phyloP scores from a whole-genome alignment of 2,113 vertebrate species.

The Chaenocephalus aceratus region DNA sequence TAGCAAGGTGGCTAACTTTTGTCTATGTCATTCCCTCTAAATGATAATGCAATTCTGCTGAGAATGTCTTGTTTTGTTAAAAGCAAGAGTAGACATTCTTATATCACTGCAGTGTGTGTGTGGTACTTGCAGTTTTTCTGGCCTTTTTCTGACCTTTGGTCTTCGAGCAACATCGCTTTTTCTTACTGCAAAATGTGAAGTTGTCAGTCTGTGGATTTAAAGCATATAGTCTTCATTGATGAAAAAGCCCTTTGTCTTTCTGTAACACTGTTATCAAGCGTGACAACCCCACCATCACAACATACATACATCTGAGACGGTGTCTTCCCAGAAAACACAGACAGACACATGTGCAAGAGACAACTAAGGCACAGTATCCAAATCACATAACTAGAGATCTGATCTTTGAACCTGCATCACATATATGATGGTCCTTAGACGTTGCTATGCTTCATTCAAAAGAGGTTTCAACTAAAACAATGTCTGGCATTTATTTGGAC shows the following conservation, averaged over 20 bases:
- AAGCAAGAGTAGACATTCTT: too few species aligned
- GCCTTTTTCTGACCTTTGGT: not conserved
- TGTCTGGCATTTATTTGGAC: too few species aligned
- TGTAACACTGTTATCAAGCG: not conserved
- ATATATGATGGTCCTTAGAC: not conserved
- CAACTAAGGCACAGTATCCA: not conserved
- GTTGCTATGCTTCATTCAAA: too few species aligned
- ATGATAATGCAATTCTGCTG: not conserved
- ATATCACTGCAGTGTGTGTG: too few species aligned
- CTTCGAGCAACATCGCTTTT: too few species aligned
- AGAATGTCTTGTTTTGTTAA: too few species aligned
- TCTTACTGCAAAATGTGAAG: not conserved
- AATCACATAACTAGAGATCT: constrained; percentile 17
- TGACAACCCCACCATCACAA: not conserved
- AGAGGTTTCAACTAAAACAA: too few species aligned
- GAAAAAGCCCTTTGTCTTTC: not conserved
- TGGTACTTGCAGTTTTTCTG: too few species aligned
- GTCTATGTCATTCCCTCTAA: not conserved
- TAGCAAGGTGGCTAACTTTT: not conserved
- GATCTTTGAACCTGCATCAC: not conserved
- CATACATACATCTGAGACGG: not conserved
- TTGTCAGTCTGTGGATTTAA: too few species aligned
- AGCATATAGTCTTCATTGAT: not conserved
- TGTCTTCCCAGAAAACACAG: constrained; percentile 5
- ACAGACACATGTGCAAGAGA: not conserved